Base-by-base conservation (phyloP, 1,140 invertebrate species). In the Drosophila mojavensis region DNA sequence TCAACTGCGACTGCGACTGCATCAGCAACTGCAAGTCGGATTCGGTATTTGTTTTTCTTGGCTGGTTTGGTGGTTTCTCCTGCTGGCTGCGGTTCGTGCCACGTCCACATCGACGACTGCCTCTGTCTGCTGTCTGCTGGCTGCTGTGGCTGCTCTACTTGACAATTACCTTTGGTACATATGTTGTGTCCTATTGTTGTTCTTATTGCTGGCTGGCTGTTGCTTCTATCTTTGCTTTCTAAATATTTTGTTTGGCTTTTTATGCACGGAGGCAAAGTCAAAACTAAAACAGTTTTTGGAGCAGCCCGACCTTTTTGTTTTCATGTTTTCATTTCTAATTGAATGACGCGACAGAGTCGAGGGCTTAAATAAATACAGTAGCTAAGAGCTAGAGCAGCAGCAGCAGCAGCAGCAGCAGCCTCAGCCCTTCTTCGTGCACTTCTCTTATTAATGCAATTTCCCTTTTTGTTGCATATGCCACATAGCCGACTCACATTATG, bases 121-220 rank as follows among this genome's bases (percentile, higher is more conserved):
- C 1, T 24, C 20, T 24, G 20, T 24, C 20, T 24, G 1, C 20
- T 24, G 20, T 24, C 20, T 24, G 61, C 64, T 73, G 64, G 47
- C 79, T 86, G 72, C 20, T 43, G 36, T 48, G 43, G 62, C 69
- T 88, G 84, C 84, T 86, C 83, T 86, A 86, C 83, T 89, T 89
- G 84, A 88, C 84, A 88, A 88, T 88, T 88, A 88, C 84, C 84
- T 88, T 84, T 43, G 84, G 69, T 88, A 89, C 84, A 88, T 84
- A 66, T 88, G 83, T 88, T 39, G 36, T 71, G 80, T 77, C 54
- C 79, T 62, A 75, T 64, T 60, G 65, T 70, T 69, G 41, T 54
- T 66, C 47, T 51, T 73, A 55, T 70, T 69, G 41, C 48, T 4
- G 28, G 56, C 47, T 51, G 67, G 58, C 48, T 71, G 54, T 58